Evolutionary conservation across 2,888 invertebrate genomes (phyloP), one percentile per base, ranked within the genome.

Genomic region (Pyralis farinalis): DNA sequence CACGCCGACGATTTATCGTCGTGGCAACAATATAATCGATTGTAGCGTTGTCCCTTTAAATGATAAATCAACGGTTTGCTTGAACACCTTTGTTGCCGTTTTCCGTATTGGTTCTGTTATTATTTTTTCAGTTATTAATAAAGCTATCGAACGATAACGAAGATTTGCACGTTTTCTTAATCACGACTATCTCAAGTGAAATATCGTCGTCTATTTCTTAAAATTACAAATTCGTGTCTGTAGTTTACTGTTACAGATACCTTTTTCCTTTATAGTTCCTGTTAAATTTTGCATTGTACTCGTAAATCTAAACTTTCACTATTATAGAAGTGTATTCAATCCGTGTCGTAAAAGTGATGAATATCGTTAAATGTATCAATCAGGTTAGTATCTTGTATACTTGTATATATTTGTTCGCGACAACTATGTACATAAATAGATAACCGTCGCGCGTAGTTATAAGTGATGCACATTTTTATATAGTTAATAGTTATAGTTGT

Each of bases 1-100:
- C 59, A 53, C 51, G 51, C 55, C 49, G 52, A 47, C 56, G 55
- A 75, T 75, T 77, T 74, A 74, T 73, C 57, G 63, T 57, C 61
- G 48, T 61, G 52, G 65, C 62, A 66, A 69, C 64, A 71, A 70
- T 72, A 72, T 63, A 65, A 73, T 71, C 65, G 69, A 77, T 74
- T 66, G n/a, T n/a, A n/a, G n/a, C n/a, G n/a, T n/a, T n/a, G 72
- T 74, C 71, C 58, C 65, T 67, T 64, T 46, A n/a, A n/a, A n/a
- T n/a, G n/a, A n/a, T n/a, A n/a, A n/a, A n/a, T n/a, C n/a, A n/a
- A n/a, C n/a, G n/a, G n/a, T n/a, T n/a, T n/a, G n/a, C 41, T 16
- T 16, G 16, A 16, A 3, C 4, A 16, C 4, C 16, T 16, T 16
- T 16, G 56, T 53, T 53, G 43, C n/a, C n/a, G n/a, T n/a, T n/a